Percentiles rank a stretch among this genome's conserved stretches.
phyloP scores from a whole-genome alignment of 2,888 invertebrate genomes.

The Ennomos fuscantarius region DNA sequence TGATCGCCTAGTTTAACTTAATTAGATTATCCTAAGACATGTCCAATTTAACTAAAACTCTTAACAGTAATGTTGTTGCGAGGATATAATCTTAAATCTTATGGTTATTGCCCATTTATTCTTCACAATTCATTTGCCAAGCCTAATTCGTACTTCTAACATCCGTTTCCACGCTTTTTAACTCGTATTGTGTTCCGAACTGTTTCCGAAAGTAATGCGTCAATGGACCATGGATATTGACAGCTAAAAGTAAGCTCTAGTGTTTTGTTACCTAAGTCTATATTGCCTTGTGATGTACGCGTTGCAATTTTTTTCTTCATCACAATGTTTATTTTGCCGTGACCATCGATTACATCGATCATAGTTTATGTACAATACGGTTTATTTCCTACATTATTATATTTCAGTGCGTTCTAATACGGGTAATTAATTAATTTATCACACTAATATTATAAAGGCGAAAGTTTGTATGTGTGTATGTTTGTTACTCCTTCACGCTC shows the following conservation, averaged over 20 bases:
- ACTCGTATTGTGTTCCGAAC: slow-evolving; percentile 46
- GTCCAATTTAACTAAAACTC: slow-evolving; percentile 10
- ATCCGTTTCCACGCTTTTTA: slow-evolving; percentile 55
- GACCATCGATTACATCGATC: slow-evolving; percentile 8
- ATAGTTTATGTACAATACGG: background rate
- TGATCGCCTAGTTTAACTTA: no score
- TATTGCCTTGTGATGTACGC: slow-evolving; percentile 1
- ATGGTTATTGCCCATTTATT: slow-evolving; percentile 23
- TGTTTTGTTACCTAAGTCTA: slow-evolving; percentile 2
- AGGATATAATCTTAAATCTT: slow-evolving; percentile 17
- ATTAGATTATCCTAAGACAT: background rate
- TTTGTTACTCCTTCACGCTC: no score
- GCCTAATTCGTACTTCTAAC: slow-evolving; percentile 41
- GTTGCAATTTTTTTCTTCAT: slow-evolving; percentile 22
- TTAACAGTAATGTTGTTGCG: slow-evolving; percentile 3
- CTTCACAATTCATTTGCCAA: slow-evolving; percentile 35
- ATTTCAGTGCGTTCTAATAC: background rate
- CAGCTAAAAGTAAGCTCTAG: slow-evolving; percentile 3
- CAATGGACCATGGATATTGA: slow-evolving; percentile 27
- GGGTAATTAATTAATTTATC: background rate
- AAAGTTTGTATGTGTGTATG: no score
- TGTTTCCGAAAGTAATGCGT: slow-evolving; percentile 45
- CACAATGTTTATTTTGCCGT: slow-evolving; percentile 10
- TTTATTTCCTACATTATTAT: background rate
- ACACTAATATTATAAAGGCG: no score